These are phyloP conservation scores for Odontesthes bonariensis DNA, from an alignment of 2,113 vertebrate species.

Conservation along the genomic window DNA sequence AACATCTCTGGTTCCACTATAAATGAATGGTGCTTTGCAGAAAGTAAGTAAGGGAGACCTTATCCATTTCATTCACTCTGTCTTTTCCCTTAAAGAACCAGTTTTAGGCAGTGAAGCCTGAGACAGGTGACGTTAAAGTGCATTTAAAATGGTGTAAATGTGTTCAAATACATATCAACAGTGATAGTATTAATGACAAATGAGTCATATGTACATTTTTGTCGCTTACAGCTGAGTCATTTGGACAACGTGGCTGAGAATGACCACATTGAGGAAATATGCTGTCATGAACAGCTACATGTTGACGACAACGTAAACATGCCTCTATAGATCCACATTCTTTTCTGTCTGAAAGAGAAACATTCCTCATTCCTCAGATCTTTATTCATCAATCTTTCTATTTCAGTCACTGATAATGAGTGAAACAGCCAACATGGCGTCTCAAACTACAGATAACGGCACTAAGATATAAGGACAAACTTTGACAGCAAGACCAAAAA, in stretches of 20 bases:
- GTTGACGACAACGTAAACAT: constrained; percentile 42
- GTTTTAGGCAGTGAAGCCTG: no score
- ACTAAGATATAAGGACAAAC: not conserved
- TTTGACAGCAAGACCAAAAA: not conserved
- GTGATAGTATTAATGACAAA: no score
- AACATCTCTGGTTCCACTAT: no score
- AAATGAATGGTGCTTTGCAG: no score
- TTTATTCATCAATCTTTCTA: constrained; percentile 14
- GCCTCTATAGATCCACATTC: constrained; percentile 29
- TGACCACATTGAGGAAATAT: constrained; percentile 6
- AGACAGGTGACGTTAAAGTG: no score
- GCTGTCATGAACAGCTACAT: not conserved
- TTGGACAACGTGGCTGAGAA: constrained; percentile 10
- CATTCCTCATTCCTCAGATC: constrained; percentile 26
- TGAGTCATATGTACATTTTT: no score
- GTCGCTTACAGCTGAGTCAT: constrained; percentile 15
- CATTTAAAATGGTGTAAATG: no score
- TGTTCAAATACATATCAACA: no score
- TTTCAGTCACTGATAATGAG: constrained; percentile 14
- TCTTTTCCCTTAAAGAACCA: no score
- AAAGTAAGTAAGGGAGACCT: no score
- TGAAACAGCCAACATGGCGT: not conserved
- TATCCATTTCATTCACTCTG: no score
- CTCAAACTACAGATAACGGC: not conserved
- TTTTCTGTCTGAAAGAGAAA: not conserved